Conservation (phyloP, 2,888 invertebrate species). For the Hemithea aestivaria region DNA sequence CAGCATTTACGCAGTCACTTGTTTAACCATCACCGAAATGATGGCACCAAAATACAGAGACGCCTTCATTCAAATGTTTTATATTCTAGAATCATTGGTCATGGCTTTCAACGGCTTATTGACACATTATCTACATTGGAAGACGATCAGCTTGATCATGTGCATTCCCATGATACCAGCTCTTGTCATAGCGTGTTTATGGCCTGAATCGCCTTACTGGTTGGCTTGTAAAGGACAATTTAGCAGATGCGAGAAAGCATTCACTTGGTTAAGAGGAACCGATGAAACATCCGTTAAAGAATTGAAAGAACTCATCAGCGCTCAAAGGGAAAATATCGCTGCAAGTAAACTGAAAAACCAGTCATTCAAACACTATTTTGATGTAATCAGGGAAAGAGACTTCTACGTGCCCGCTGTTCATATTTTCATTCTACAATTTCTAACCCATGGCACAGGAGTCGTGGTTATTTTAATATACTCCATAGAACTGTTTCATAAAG, state of each 20-base stretch:
- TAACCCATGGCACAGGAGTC: constrained; percentile 2
- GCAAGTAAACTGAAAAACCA: too few species aligned
- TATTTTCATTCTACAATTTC: background rate
- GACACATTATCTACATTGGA: constrained; percentile 4
- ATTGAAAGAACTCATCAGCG: constrained; percentile 14
- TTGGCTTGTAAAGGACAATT: constrained; percentile 24
- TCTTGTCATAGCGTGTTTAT: constrained; percentile 8
- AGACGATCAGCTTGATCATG: constrained; percentile 4
- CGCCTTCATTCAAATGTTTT: too few species aligned
- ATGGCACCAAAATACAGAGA: too few species aligned
- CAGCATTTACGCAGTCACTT: constrained; percentile 13
- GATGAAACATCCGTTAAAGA: constrained; percentile 23
- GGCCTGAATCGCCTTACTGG: constrained; percentile 30
- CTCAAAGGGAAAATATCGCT: constrained; percentile 10
- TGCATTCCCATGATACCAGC: background rate
- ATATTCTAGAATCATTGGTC: too few species aligned
- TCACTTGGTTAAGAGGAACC: constrained; percentile 21
- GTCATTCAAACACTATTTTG: background rate
- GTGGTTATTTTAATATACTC: constrained; percentile 5
- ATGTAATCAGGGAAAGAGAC: background rate
- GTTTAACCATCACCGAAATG: too few species aligned
- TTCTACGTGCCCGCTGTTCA: constrained; percentile 5
- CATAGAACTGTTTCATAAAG: constrained; percentile 1
- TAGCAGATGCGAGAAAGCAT: constrained; percentile 19
- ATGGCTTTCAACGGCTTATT: background rate